Conservation (phyloP, 1,140 invertebrate genomes). For the Drosophila quadrilineata region DNA sequence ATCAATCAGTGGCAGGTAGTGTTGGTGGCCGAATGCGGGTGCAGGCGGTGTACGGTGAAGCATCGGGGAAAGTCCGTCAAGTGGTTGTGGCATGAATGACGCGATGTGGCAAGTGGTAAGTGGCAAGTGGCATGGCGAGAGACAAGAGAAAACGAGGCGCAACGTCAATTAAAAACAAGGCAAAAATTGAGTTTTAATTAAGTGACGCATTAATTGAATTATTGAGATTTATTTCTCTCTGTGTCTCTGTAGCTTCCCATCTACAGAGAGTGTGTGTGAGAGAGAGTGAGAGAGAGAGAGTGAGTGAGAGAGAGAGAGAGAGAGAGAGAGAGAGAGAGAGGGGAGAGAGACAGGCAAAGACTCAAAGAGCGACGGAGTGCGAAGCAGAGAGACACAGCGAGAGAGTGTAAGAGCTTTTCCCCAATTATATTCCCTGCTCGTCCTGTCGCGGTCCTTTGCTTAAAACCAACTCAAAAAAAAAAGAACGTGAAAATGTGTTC, state of each 20-base stretch:
- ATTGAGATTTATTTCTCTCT: conserved; percentile 65
- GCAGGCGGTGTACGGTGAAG: too few species aligned
- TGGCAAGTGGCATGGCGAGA: background rate
- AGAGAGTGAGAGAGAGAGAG: too few species aligned
- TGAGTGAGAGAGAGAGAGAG: too few species aligned
- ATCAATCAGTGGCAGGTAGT: conserved; percentile 40
- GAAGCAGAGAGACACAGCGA: background rate
- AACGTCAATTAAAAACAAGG: conserved; percentile 70
- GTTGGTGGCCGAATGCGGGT: too few species aligned
- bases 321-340: too few species aligned
- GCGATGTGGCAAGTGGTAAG: background rate
- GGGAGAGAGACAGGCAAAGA: background rate
- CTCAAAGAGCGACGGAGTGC: background rate
- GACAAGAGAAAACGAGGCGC: conserved; percentile 31
- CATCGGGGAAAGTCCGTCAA: too few species aligned
- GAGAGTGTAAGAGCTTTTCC: conserved; percentile 10
- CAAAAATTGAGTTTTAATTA: conserved; percentile 76
- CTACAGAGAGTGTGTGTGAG: too few species aligned
- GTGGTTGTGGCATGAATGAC: background rate
- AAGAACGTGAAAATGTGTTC: conserved; percentile 18
- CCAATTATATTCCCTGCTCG: conserved; percentile 23
- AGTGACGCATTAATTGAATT: conserved; percentile 77
- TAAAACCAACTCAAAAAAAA: background rate
- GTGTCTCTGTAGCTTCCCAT: too few species aligned
- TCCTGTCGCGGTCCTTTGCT: conserved; percentile 6